Base-by-base conservation (phyloP, 2,888 invertebrate species). In the Nymphalis polychloros region DNA sequence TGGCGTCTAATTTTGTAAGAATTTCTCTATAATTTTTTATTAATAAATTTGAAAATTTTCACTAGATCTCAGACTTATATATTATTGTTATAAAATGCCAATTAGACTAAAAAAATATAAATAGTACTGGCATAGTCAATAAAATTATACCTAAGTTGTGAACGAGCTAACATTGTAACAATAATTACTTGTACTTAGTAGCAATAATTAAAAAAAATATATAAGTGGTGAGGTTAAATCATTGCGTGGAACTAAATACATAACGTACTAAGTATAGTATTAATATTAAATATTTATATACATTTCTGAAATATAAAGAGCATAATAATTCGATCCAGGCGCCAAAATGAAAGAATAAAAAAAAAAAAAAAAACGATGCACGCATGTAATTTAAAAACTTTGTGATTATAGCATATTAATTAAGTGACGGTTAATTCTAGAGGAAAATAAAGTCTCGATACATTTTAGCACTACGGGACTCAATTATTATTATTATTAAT, bases 31-130 rank as follows among this genome's bases (percentile, higher is more conserved):
- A 23, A 23, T 23, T 3, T 13, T 13, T 52, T n/a, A n/a, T n/a
- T 47, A 46, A 16, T 19, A 47, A 59, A 59, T 16, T 47, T 59
- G 19, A 27, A n/a, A n/a, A 31, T 8, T 31, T 55, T 53, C 55
- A 55, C 46, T 23, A 47, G 47, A 47, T 23, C 47, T 59, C 23
- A 47, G 35, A 47, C 35, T 23, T 59, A 47, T 60, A 23, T 48
- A 47, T 20, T 41, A 13, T 41, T 41, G 13, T 47, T 60, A 20
- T 23, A 23, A 23, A 35, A 31, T 17, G 23, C 52, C 52, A 23
- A 13, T 23, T 10, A 23, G 4, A 52, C 52, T 52, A 52, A 52
- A 20, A 23, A 52, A 5, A 20, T 23, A 20, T 23, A 0, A 52
- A 52, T 52, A 52, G 23, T 52, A 23, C 52, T 52, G 52, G 23